These are phyloP conservation scores for Chelidonichthys spinosus DNA, from an alignment of 2,797 vertebrate species.

Conservation along the genomic window DNA sequence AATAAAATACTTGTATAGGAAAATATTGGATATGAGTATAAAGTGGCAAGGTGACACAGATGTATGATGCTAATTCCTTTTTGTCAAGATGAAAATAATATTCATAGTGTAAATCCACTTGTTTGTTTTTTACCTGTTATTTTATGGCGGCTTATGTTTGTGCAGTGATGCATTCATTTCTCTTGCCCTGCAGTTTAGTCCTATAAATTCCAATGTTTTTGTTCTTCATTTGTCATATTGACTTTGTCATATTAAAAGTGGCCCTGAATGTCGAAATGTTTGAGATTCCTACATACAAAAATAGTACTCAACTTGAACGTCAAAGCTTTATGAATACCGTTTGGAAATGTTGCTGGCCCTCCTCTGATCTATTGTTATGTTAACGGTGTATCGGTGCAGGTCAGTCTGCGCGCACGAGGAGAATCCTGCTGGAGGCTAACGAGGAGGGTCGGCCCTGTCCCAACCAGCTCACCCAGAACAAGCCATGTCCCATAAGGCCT, in stretches of 20 bases:
- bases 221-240: constrained; percentile 3
- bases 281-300: constrained; percentile 3
- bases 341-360: neutral
- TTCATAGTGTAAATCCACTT: constrained; percentile 33
- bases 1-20: constrained; percentile 50
- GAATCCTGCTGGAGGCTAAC: constrained; percentile 87
- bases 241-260: constrained; percentile 11
- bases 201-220: constrained; percentile 19
- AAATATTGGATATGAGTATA: constrained; percentile 45
- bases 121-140: constrained; percentile 29
- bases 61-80: constrained; percentile 58
- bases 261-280: neutral
- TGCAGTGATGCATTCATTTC: constrained; percentile 30
- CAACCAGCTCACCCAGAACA: constrained; percentile 88
- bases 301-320: constrained; percentile 5
- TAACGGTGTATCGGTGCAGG: constrained; percentile 76
- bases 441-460: constrained; percentile 93
- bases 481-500: constrained; percentile 90
- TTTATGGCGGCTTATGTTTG: constrained; percentile 39
- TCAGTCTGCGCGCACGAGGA: constrained; percentile 86
- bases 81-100: constrained; percentile 41
- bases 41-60: constrained; percentile 54
- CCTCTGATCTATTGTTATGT: neutral
- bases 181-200: neutral
- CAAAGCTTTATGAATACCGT: neutral